Base-by-base conservation (phyloP, 2,797 vertebrate genomes). In the Myripristis murdjan region DNA sequence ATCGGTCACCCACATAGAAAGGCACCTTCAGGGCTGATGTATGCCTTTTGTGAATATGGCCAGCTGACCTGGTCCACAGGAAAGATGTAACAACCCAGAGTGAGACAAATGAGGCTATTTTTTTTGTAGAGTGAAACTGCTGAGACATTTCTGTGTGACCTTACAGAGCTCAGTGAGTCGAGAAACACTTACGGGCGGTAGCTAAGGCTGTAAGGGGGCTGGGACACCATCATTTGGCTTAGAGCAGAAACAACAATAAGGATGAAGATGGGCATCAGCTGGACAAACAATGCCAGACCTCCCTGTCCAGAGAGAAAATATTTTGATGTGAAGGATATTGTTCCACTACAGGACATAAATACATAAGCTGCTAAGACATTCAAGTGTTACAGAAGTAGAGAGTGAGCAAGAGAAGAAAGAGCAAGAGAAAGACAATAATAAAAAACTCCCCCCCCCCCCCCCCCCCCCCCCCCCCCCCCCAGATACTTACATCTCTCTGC, bases 141-240 rank as follows among this genome's bases (percentile, higher is more conserved):
- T 11, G 26, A 22, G 15, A 26, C 49, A 31, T 31, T 22, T 58
- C 24, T 2, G 15, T 7, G 35, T 2, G 22, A 7, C 23, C 5
- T n/a, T 7, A 2, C 7, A 54, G 26, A 33, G 24, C 37, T 55
- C 20, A 15, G 6, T 0, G 3, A n/a, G 14, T 4, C 2, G 18
- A 3, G 15, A 26, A 20, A 1, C 79, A 96, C 98, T 96, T 88
- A 99, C 98, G 93, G 94, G 84, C 96, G 95, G 6, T 92, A 95
- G 91, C 97, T 99, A 94, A 99, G 94, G 90, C 98, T 99, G 93
- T 99, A 99, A 16, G 98, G 97, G 41, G 98, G 97, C 77, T 96
- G 98, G 77, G 97, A 97, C 72, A 99, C 98, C 96, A 99, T 99
- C 92, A 99, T 94, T 91, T 99, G 98, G 87, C 98, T 99, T 80